phyloP scores from a whole-genome alignment of 2,113 vertebrate species.

The Panthera leo region DNA sequence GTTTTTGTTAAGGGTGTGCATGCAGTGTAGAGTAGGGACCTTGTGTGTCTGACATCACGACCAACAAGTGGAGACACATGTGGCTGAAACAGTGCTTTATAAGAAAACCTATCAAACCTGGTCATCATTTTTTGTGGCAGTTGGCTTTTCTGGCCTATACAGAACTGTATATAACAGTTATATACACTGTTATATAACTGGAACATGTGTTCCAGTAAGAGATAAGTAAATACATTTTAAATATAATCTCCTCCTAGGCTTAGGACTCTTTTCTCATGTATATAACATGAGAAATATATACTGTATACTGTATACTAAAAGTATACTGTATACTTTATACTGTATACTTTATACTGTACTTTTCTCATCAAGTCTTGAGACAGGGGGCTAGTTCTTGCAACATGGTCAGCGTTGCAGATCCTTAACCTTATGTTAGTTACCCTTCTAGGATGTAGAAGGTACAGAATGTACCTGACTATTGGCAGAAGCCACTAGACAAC shows the following conservation, averaged over 20 bases:
- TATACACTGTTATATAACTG: too few relatives aligned
- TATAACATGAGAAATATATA: too few relatives aligned
- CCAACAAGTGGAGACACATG: not conserved
- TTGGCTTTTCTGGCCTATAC: not conserved
- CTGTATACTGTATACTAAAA: too few relatives aligned
- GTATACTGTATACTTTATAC: too few relatives aligned
- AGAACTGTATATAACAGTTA: too few relatives aligned
- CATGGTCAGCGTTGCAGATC: not conserved
- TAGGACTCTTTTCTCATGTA: not conserved
- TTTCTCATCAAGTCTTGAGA: not conserved
- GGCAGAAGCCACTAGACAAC: not conserved
- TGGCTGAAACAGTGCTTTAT: not conserved
- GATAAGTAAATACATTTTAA: not conserved
- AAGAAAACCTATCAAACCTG: not conserved
- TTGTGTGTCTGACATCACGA: not conserved
- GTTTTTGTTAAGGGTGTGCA: not conserved
- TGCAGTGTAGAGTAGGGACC: not conserved
- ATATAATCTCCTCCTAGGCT: not conserved
- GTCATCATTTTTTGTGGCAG: not conserved
- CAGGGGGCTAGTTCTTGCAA: not conserved
- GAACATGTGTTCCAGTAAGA: not conserved
- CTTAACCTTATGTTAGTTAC: not conserved
- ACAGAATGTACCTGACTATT: not conserved
- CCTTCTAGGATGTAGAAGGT: not conserved
- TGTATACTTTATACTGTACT: too few relatives aligned